These are phyloP conservation scores for Theristicus caerulescens DNA, from an alignment of 2,113 vertebrate species.

Conservation along the genomic window DNA sequence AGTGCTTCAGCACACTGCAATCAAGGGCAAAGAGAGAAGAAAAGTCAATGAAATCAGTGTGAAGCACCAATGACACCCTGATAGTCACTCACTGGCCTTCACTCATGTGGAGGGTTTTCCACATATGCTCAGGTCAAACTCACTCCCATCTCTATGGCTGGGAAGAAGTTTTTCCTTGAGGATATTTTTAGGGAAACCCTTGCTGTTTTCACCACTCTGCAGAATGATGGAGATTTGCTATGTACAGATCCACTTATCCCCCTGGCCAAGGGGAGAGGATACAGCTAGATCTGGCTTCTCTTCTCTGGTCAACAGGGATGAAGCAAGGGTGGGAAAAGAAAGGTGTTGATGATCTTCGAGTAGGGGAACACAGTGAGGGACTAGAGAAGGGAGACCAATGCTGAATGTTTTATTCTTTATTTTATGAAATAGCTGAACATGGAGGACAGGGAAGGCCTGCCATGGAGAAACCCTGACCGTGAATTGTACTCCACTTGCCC, in stretches of 20 bases:
- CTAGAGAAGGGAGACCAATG: not conserved
- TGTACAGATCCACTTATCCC: not conserved
- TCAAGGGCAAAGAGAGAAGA: conserved; percentile 29
- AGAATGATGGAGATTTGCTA: not conserved
- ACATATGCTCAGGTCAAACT: conserved; percentile 21
- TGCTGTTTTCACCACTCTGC: not conserved
- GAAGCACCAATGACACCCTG: conserved; percentile 16
- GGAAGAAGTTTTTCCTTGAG: conserved; percentile 20
- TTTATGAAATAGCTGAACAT: not conserved
- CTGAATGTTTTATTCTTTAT: not conserved
- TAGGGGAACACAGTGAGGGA: not conserved
- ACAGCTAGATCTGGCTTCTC: conserved; percentile 31
- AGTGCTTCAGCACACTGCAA: conserved; percentile 93
- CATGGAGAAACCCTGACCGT: not conserved
- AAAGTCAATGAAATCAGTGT: not conserved
- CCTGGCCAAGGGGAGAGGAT: not conserved
- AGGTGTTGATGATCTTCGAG: not conserved
- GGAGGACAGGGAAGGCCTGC: not conserved
- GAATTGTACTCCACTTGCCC: not conserved
- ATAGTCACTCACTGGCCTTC: not conserved
- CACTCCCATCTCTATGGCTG: not conserved
- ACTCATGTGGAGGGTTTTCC: not conserved
- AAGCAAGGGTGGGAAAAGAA: not conserved
- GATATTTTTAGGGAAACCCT: not conserved
- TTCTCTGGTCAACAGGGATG: not conserved